A percentile compares a stretch with the other conserved stretches of the same genome.
phyloP scores from a whole-genome alignment of 2,888 invertebrate species.

The Drosophila stalkeri region DNA sequence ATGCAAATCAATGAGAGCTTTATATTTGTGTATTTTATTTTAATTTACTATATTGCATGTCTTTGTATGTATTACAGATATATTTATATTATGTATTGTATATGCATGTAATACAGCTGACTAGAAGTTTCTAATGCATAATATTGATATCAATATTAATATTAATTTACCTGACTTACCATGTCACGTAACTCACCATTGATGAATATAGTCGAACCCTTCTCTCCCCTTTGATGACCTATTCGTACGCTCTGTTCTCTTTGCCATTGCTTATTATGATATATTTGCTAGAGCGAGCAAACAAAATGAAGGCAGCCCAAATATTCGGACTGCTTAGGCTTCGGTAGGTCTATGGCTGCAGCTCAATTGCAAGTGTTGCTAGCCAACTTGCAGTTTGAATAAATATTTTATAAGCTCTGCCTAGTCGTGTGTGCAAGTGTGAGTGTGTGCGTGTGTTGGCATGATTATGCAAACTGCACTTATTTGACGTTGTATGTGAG shows the following conservation, averaged over 20 bases:
- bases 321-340: constrained; percentile 24
- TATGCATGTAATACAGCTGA: not conserved
- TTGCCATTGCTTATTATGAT: constrained; percentile 38
- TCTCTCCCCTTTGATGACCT: not conserved
- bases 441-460: constrained; percentile 21
- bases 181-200: constrained; percentile 16
- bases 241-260: not conserved
- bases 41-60: not conserved
- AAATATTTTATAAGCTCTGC: constrained; percentile 72
- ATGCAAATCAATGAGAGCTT: not conserved
- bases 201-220: not conserved
- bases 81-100: not conserved
- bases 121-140: not conserved
- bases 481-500: constrained; percentile 73
- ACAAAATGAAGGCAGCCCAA: constrained; percentile 41
- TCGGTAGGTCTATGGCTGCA: constrained; percentile 25
- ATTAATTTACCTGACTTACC: constrained; percentile 26
- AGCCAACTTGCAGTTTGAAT: constrained; percentile 70
- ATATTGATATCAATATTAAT: constrained; percentile 20
- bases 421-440: constrained; percentile 7
- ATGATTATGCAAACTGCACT: constrained; percentile 79
- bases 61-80: not conserved
- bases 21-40: not conserved
- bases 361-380: constrained; percentile 63
- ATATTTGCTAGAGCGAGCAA: constrained; percentile 39